A percentile compares a stretch with the other conserved stretches of the same genome.
Conservation (phyloP, 2,113 vertebrate genomes). For the Phoxinus phoxinus region DNA sequence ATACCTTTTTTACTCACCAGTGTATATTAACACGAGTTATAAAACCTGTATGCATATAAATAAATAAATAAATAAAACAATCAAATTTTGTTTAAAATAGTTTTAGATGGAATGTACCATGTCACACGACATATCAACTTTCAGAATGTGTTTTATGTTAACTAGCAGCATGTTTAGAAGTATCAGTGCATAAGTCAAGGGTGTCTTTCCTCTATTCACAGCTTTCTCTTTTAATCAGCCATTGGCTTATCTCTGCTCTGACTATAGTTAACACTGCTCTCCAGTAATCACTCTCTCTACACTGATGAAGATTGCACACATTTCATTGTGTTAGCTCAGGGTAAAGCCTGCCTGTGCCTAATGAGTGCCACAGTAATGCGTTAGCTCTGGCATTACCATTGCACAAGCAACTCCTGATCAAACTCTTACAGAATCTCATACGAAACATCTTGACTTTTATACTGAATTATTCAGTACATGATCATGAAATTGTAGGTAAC, state of each 20-base stretch:
- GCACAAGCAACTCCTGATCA: not conserved
- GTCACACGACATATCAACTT: not conserved
- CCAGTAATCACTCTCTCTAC: not conserved
- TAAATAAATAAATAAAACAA: not conserved
- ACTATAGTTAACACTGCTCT: slow-evolving; percentile 37
- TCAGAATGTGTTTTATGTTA: not conserved
- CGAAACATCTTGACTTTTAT: not conserved
- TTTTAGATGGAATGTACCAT: not conserved
- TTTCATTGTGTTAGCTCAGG: slow-evolving; percentile 3
- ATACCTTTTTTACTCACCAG: not conserved
- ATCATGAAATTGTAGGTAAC: not conserved
- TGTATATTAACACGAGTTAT: not conserved
- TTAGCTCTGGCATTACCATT: slow-evolving; percentile 1
- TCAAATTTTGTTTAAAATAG: not conserved
- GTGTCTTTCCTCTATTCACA: not conserved
- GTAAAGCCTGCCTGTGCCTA: slow-evolving; percentile 12
- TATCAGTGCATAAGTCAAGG: not conserved
- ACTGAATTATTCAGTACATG: not conserved
- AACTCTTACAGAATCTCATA: not conserved
- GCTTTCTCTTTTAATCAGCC: slow-evolving; percentile 38
- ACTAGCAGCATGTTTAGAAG: not conserved
- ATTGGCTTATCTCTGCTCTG: slow-evolving; percentile 32
- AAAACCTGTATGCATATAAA: not conserved
- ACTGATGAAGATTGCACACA: slow-evolving; percentile 1
- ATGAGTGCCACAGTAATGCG: slow-evolving; percentile 10